Percentiles rank a stretch among this genome's conserved stretches.
phyloP scores from a whole-genome alignment of 2,113 vertebrate species.

The Thamnophis sirtalis region DNA sequence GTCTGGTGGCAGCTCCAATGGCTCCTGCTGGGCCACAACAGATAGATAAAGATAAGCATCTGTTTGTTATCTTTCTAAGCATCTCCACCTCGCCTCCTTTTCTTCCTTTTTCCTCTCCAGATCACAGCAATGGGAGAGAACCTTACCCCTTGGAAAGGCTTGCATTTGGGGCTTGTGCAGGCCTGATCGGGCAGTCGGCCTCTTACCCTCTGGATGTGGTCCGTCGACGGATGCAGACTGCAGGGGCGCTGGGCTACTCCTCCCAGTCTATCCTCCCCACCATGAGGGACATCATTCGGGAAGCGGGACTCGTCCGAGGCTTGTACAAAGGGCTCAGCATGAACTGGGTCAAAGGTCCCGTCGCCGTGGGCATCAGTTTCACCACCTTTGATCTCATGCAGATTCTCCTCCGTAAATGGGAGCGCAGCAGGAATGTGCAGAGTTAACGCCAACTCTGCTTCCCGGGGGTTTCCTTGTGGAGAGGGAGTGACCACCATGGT shows the following conservation, averaged over 20 bases:
- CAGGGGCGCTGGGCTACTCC: conserved; percentile 83
- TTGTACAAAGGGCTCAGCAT: conserved; percentile 98
- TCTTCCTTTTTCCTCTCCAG: conserved; percentile 57
- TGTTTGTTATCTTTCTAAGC: background rate
- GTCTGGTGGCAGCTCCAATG: no score
- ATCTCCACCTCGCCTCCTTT: background rate
- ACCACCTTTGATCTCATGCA: conserved; percentile 95
- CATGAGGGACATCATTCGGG: conserved; percentile 80
- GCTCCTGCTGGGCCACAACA: no score
- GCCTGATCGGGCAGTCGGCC: conserved; percentile 89
- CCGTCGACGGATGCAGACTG: conserved; percentile 95
- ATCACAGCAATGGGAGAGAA: conserved; percentile 77
- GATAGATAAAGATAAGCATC: background rate
- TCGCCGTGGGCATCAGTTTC: conserved; percentile 97
- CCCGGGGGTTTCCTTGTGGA: background rate
- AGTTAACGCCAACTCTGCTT: conserved; percentile 50
- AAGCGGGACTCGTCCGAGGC: conserved; percentile 85
- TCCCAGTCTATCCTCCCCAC: conserved; percentile 83
- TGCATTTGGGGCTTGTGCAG: conserved; percentile 89
- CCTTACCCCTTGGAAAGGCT: conserved; percentile 87
- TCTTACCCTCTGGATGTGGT: conserved; percentile 97
- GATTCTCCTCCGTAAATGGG: conserved; percentile 84
- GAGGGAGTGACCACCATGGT: no score
- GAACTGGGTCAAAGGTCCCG: conserved; percentile 98
- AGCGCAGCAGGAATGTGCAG: conserved; percentile 58